A percentile compares a stretch with the other conserved stretches of the same genome.
phyloP scores from a whole-genome alignment of 2,113 vertebrate species.

The Gymnobelideus leadbeateri region DNA sequence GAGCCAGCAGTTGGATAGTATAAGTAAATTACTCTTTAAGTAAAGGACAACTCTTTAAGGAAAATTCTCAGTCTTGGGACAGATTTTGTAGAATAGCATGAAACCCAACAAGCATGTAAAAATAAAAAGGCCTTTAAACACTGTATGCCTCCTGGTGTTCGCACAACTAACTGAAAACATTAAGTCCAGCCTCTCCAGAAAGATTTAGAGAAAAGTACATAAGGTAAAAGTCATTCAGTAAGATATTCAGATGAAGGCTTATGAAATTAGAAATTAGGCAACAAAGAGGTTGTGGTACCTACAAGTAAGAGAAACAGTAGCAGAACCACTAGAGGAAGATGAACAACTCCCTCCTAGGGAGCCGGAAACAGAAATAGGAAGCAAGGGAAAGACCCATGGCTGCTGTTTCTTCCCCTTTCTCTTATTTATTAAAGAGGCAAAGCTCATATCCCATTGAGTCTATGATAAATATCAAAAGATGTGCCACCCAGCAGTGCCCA shows the following conservation, averaged over 20 bases:
- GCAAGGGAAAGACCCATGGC: conserved; percentile 31
- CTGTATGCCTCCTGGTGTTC: background rate
- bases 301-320: conserved; percentile 30
- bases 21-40: background rate
- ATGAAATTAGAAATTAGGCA: conserved; percentile 59
- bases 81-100: conserved; percentile 14
- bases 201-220: conserved; percentile 63
- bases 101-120: background rate
- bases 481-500: conserved; percentile 9
- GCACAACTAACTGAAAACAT: conserved; percentile 6
- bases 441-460: conserved; percentile 32
- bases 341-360: conserved; percentile 3
- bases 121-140: background rate
- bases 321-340: conserved; percentile 54
- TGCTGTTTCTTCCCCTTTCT: conserved; percentile 23
- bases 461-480: conserved; percentile 17
- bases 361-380: background rate
- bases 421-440: conserved; percentile 62
- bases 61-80: background rate
- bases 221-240: conserved; percentile 35
- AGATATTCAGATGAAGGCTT: conserved; percentile 67
- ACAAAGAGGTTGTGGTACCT: background rate
- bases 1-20: background rate
- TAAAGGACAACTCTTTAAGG: conserved; percentile 43
- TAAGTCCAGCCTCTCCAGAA: conserved; percentile 34